phyloP scores from a whole-genome alignment of 2,888 invertebrate species.

The Sesia apiformis region DNA sequence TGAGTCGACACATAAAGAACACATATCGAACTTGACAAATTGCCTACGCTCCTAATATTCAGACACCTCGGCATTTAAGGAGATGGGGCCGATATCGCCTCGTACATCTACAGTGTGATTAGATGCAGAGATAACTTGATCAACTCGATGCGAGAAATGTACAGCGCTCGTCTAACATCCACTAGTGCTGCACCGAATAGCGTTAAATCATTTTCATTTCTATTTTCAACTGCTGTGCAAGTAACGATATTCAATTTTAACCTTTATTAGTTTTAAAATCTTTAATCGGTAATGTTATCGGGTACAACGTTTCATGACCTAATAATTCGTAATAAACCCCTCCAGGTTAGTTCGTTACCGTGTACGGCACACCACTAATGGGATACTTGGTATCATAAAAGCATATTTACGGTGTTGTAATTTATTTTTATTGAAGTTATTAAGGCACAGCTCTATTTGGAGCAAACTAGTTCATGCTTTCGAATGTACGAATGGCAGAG shows the following conservation, averaged over 20 bases:
- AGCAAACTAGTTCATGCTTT: slow-evolving; percentile 32
- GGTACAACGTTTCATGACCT: slow-evolving; percentile 27
- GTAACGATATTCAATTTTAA: slow-evolving; percentile 1
- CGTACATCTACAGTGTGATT: slow-evolving; percentile 54
- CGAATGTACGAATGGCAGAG: slow-evolving; percentile 16
- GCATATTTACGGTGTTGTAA: slow-evolving; percentile 41
- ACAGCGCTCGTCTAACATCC: slow-evolving; percentile 11
- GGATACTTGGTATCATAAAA: slow-evolving; percentile 21
- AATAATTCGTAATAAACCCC: slow-evolving; percentile 33
- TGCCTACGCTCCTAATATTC: slow-evolving; percentile 69
- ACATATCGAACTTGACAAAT: slow-evolving; percentile 68
- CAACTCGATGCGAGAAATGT: slow-evolving; percentile 44
- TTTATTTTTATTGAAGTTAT: slow-evolving; percentile 32
- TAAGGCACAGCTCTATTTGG: slow-evolving; percentile 33
- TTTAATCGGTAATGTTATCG: slow-evolving; percentile 17
- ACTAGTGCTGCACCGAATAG: slow-evolving; percentile 31
- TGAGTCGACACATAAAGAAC: slow-evolving; percentile 52
- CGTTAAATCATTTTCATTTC: slow-evolving; percentile 16
- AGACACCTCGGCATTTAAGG: slow-evolving; percentile 57
- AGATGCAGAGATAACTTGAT: slow-evolving; percentile 64
- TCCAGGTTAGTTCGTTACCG: slow-evolving; percentile 6
- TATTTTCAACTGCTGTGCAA: not conserved
- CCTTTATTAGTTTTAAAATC: slow-evolving; percentile 4
- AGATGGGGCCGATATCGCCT: slow-evolving; percentile 50
- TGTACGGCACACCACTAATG: too few relatives aligned